phyloP scores from a whole-genome alignment of 2,888 invertebrate species.

The Allygus modestus region DNA sequence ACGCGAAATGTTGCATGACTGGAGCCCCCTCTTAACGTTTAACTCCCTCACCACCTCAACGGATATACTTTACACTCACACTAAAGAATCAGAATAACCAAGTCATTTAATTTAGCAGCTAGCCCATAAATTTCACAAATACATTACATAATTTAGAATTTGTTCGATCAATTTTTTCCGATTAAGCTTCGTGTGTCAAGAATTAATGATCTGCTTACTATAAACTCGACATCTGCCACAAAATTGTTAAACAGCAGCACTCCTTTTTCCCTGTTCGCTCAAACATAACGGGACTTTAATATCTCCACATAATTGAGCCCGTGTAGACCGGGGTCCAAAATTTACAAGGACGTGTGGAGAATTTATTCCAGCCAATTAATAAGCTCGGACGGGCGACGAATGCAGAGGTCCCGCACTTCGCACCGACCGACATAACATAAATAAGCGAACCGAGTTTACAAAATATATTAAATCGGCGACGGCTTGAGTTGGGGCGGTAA shows the following conservation, averaged over 20 bases:
- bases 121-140: too few relatives aligned
- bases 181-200: too few relatives aligned
- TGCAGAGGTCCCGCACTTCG: slow-evolving; percentile 12
- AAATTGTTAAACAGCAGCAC: neutral
- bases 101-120: too few relatives aligned
- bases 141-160: too few relatives aligned
- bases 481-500: neutral
- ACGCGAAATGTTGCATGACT: too few relatives aligned
- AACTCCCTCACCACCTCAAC: too few relatives aligned
- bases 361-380: slow-evolving; percentile 31
- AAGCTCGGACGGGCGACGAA: neutral
- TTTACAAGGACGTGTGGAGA: slow-evolving; percentile 27
- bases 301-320: slow-evolving; percentile 15
- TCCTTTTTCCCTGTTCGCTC: neutral
- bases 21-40: too few relatives aligned
- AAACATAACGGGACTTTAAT: slow-evolving; percentile 13
- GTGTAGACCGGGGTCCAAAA: neutral
- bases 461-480: slow-evolving; percentile 31
- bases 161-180: too few relatives aligned
- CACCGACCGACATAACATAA: slow-evolving; percentile 23
- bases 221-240: too few relatives aligned
- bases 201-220: too few relatives aligned
- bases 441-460: slow-evolving; percentile 34
- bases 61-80: too few relatives aligned
- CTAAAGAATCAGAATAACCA: too few relatives aligned